Evolutionary conservation across 1,140 invertebrate species (phyloP), one percentile per base, ranked within the genome.

Genomic region (Zaprionus kolodkinae): DNA sequence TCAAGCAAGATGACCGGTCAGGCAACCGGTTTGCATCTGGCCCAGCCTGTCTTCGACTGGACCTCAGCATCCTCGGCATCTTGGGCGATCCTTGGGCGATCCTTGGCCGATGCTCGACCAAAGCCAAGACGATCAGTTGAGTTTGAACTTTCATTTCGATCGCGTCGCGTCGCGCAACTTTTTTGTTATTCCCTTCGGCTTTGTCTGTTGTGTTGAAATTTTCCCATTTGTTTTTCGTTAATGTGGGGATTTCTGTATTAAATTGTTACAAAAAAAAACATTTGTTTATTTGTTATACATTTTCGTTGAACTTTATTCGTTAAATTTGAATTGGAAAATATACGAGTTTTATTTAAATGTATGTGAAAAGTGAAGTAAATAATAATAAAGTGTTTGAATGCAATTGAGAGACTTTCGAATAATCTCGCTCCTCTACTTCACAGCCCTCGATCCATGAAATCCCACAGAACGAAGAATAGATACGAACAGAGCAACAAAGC

Each of bases 81-180:
- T 21, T 21, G 21, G 21, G 21, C 1, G 21, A 80, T 88, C 84
- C 68, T 72, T 64, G 50, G 50, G 3, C 38, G 38, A 40, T 40
- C 45, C 45, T 50, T 21, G 27, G 52, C 74, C 61, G 75, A 62
- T 73, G 68, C 74, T 10, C 35, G 43, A 30, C 63, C 55, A 38
- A 71, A 27, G 48, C 57, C 72, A 25, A 50, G 45, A 10, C 68
- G 67, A 74, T 89, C 85, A 89, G 85, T 89, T 89, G 81, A 81
- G 85, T 85, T 89, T 89, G 79, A 90, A 90, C 86, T 89, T 89
- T 81, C 85, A 85, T 71, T 74, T 89, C 85, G 85, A 81, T 89
- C 81, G 86, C 78, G 84, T 84, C 84, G 84, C 86, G 85, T 88
- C 82, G 27, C 75, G 74, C 71, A 72, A 81, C 54, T 78, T 78